Percentiles rank a stretch among this genome's conserved stretches.
Evolutionary conservation across 2,113 vertebrate species (phyloP).

Genomic region (Vireo altiloquus): DNA sequence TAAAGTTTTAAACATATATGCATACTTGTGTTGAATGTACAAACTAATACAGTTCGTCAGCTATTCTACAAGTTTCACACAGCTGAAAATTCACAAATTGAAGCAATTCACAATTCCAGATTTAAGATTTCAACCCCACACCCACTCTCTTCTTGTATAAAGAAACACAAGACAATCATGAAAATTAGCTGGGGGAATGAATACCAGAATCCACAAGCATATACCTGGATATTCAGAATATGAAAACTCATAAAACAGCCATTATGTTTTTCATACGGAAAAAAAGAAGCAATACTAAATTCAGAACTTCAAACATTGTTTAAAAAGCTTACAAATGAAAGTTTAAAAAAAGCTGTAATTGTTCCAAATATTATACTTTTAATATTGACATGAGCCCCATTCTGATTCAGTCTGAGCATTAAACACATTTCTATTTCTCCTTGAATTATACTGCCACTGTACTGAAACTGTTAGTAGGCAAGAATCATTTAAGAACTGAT

Average conservation of each 20-base stretch:
- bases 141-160: background rate
- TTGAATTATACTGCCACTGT: background rate
- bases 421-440: background rate
- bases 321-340: background rate
- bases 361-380: background rate
- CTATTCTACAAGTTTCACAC: background rate
- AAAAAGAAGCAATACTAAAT: background rate
- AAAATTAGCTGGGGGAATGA: background rate
- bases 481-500: background rate
- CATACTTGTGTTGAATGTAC: background rate
- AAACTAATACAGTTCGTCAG: background rate
- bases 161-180: background rate
- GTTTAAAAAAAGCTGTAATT: fast-evolving
- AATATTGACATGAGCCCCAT: background rate
- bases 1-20: background rate
- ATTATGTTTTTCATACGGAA: background rate
- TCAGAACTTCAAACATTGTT: background rate
- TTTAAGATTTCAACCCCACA: background rate
- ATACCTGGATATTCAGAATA: background rate
- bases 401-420: background rate
- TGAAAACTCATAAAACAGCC: background rate
- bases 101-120: background rate
- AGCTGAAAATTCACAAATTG: background rate
- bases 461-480: background rate
- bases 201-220: background rate